Evolutionary conservation across 1,140 invertebrate species (phyloP), one percentile per base, ranked within the genome.

Genomic region (Cotesia vestalis): DNA sequence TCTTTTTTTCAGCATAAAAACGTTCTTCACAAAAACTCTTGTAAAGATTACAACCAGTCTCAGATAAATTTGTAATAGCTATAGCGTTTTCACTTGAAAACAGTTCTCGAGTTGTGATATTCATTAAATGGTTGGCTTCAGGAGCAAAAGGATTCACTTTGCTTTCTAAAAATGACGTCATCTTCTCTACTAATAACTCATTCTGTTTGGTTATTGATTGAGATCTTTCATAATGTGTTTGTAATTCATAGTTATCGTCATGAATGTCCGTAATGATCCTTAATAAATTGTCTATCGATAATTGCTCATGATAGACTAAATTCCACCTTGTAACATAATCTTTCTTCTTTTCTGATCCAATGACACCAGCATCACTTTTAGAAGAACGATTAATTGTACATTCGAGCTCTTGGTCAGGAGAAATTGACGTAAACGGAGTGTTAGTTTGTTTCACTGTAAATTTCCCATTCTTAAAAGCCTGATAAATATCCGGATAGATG

Each of bases 201-300:
- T 40, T 3, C 68, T 57, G 0, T 57, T 68, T 55, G 0, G 61
- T 61, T 4, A 8, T 38, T 14, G 57, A 55, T 35, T 2, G 6
- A 4, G 69, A 51, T 3, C 51, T 11, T 34, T 53, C 60, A 51
- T 61, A 27, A 68, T 68, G 52, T 6, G 8, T 36, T 34, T 40
- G n/a, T 38, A 71, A 38, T 38, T 75, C 70, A 40, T 64, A 55
- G 57, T 66, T 72, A 36, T 55, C 70, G 70, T 71, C 38, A n/a
- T 52, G 12, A 12, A 60, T 38, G n/a, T 9, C 1, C 12, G 73
- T 71, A 1, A 71, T 71, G 1, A 59, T 11, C 12, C 66, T 36
- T 12, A 51, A 74, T 11, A 66, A 66, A 59, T 66, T 74, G 11
- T 17, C 17, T 8, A 71, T 36, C 0, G 61, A 46, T 4, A 66